Percentiles rank a stretch among this genome's conserved stretches.
Evolutionary conservation across 2,888 invertebrate genomes (phyloP).

Genomic region (Caenorhabditis panamensis): DNA sequence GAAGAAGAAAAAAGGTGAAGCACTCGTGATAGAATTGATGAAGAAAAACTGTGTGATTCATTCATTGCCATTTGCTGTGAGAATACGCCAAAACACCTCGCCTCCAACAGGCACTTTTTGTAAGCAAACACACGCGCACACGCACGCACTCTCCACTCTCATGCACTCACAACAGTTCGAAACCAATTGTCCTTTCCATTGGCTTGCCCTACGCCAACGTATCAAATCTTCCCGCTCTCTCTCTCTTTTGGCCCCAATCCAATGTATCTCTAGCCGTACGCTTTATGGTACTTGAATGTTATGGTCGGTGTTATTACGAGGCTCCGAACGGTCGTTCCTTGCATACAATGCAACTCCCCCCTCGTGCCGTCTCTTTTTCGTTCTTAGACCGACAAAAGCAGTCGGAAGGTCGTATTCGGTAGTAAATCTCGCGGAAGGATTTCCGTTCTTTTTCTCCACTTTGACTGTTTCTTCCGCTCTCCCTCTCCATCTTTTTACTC

Average conservation of each 20-base stretch:
- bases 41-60: too few species aligned
- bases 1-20: too few species aligned
- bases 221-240: slow-evolving; percentile 15
- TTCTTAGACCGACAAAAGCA: slow-evolving; percentile 40
- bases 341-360: slow-evolving; percentile 46
- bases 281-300: slow-evolving; percentile 66
- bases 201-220: neutral
- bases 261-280: slow-evolving; percentile 24
- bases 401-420: slow-evolving; percentile 51
- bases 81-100: slow-evolving; percentile 40
- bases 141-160: slow-evolving; percentile 23
- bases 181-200: slow-evolving; percentile 31
- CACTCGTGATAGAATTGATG: too few species aligned
- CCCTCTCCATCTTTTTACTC: neutral
- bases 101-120: slow-evolving; percentile 28
- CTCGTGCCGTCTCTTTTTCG: slow-evolving; percentile 12
- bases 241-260: slow-evolving; percentile 23
- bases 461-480: neutral
- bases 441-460: slow-evolving; percentile 10
- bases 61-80: slow-evolving; percentile 13
- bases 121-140: slow-evolving; percentile 46
- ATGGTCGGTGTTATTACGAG: slow-evolving; percentile 56
- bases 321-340: slow-evolving; percentile 45
- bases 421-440: slow-evolving; percentile 53
- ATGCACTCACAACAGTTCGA: slow-evolving; percentile 57